Base-by-base conservation (phyloP, 30 jellyfish, hydroid and myxozoan genomes). In the Hydractinia echinata region DNA sequence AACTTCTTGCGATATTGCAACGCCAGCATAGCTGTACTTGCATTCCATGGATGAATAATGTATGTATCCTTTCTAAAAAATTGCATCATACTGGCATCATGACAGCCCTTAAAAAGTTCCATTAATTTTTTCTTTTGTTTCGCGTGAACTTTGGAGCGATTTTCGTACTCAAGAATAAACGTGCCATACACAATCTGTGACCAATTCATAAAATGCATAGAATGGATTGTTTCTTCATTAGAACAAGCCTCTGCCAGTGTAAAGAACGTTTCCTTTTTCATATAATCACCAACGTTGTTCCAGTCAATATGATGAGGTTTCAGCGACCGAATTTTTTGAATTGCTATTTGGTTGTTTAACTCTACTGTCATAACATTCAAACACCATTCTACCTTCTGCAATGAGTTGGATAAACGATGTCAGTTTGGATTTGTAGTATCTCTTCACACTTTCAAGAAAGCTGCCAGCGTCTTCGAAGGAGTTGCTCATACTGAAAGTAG, bases 171-270 rank as follows among this genome's bases (percentile, higher is more conserved):
- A 51, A 64, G 74, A 6, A 64, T 64, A 64, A 64, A 71, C 66
- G 81, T 50, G 9, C 81, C 81, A 5, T 20, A 71, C 15, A 71
- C 81, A 20, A 8, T 19, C 50, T 71, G 67, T 20, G 61, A 19
- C 81, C 81, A 71, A 20, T 71, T 71, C 60, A 71, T 71, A 52
- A 71, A 71, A 71, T 71, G 81, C 9, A 52, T 39, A 20, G 55
- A 9, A 52, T 71, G 81, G 81, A 52, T 19, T 8, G 81, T 71
- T 19, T 71, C 52, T 19, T 71, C 81, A 20, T 20, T 50, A 20
- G 55, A n/a, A 50, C 81, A 71, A 19, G 81, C 81, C n/a, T 71
- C 39, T 39, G 81, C 81, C 60, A 71, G 15, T 71, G 30, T 71
- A 50, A 71, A 5, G n/a, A 71, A 71, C 0, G 30, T 58, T 50